A percentile compares a stretch with the other conserved stretches of the same genome.
Evolutionary conservation across 2,113 vertebrate genomes (phyloP).

Genomic region (Orthochromis malagaraziensis): DNA sequence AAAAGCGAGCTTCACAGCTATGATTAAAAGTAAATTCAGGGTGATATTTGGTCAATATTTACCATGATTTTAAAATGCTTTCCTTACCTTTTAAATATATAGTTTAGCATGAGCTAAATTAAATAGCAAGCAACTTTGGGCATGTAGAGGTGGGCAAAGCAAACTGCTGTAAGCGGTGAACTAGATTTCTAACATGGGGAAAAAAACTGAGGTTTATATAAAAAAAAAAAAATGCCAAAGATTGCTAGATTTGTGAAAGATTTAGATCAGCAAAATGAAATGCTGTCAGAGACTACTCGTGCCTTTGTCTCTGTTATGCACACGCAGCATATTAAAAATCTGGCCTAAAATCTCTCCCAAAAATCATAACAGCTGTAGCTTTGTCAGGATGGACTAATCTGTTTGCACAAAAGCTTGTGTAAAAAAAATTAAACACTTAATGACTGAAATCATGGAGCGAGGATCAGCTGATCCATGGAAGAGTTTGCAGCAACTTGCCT

Average conservation of each 20-base stretch:
- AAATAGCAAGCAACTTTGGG: accelerated
- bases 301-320: not conserved
- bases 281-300: not conserved
- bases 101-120: not conserved
- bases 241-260: not conserved
- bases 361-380: not conserved
- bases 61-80: not conserved
- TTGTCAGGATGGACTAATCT: not conserved
- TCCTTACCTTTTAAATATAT: not conserved
- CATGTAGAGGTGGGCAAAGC: not conserved
- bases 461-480: not conserved
- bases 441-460: not conserved
- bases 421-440: accelerated
- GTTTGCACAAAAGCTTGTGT: not conserved
- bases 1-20: not conserved
- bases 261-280: not conserved
- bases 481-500: not conserved
- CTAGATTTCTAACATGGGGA: not conserved
- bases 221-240: not conserved
- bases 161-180: not conserved
- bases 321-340: not conserved
- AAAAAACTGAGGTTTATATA: not conserved
- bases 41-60: not conserved
- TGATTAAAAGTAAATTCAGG: not conserved
- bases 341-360: not conserved